Percentiles rank a stretch among this genome's conserved stretches.
phyloP scores from a whole-genome alignment of 2,113 vertebrate genomes.

The Ranitomeya variabilis region DNA sequence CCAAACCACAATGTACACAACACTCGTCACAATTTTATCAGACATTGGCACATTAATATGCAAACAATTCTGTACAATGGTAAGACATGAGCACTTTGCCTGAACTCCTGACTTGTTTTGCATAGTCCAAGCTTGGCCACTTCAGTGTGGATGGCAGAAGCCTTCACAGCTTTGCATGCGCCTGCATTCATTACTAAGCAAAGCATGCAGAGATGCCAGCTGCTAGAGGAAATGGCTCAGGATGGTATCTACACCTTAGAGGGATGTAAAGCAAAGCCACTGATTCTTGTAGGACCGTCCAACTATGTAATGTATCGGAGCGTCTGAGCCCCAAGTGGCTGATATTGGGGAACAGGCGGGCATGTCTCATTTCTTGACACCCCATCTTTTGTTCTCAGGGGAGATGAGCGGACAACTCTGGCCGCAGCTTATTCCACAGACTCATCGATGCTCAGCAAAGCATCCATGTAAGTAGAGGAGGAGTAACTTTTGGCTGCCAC shows the following conservation, averaged over 20 bases:
- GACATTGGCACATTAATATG: not conserved
- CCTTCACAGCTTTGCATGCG: not conserved
- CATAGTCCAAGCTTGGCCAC: constrained; percentile 33
- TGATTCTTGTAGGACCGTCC: too few relatives aligned
- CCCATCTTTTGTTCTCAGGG: too few relatives aligned
- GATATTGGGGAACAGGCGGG: too few relatives aligned
- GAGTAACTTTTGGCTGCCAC: too few relatives aligned
- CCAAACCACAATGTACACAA: not conserved
- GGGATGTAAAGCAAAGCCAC: too few relatives aligned
- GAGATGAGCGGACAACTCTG: too few relatives aligned
- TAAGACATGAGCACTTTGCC: not conserved
- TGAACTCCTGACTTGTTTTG: constrained; percentile 27
- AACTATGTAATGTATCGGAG: too few relatives aligned
- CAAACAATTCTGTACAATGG: not conserved
- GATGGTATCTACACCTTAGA: not conserved
- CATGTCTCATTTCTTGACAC: too few relatives aligned
- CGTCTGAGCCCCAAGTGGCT: too few relatives aligned
- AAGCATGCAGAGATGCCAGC: not conserved
- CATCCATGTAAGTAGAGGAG: too few relatives aligned
- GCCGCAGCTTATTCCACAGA: too few relatives aligned
- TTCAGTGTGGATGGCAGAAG: not conserved
- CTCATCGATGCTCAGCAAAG: too few relatives aligned
- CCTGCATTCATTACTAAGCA: not conserved
- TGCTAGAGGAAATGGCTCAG: constrained; percentile 16
- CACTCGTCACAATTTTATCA: not conserved